A percentile compares a stretch with the other conserved stretches of the same genome.
These are phyloP conservation scores for Argyrosomus regius DNA, from an alignment of 2,797 vertebrate genomes.

Conservation along the genomic window DNA sequence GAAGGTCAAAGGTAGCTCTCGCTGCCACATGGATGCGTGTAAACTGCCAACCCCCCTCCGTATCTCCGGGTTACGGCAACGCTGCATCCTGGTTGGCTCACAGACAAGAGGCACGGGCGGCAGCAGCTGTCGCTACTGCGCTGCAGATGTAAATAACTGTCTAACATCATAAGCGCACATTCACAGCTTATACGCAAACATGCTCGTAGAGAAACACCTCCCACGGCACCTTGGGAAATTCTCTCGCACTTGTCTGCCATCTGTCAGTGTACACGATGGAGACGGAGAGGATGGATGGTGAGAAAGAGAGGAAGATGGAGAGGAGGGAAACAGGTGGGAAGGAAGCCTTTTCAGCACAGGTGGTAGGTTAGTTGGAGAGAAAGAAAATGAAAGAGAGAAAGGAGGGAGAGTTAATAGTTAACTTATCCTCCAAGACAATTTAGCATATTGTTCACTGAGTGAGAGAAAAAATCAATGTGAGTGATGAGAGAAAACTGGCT, in stretches of 20 bases:
- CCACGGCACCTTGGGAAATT: constrained; percentile 62
- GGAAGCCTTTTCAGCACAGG: constrained; percentile 19
- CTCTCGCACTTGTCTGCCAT: constrained; percentile 55
- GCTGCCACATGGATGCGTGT: neutral
- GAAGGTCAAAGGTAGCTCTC: constrained; percentile 23
- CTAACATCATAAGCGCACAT: constrained; percentile 42
- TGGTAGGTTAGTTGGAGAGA: constrained; percentile 19
- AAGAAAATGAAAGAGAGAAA: neutral
- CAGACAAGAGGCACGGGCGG: constrained; percentile 28
- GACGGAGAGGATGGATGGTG: neutral
- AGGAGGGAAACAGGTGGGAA: constrained; percentile 43
- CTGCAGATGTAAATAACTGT: constrained; percentile 65
- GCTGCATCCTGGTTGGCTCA: constrained; percentile 34
- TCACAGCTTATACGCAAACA: constrained; percentile 48
- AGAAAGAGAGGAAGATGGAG: neutral
- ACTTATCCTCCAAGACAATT: neutral
- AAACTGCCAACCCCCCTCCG: neutral
- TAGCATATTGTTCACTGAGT: constrained; percentile 9
- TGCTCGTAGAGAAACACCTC: constrained; percentile 37
- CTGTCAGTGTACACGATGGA: constrained; percentile 49
- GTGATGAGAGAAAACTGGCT: neutral
- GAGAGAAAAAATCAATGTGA: neutral
- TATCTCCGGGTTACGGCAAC: constrained; percentile 1
- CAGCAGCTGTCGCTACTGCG: constrained; percentile 48
- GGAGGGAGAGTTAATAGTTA: neutral